phyloP scores from a whole-genome alignment of 2,888 invertebrate species.

The Clistopyga incitator region DNA sequence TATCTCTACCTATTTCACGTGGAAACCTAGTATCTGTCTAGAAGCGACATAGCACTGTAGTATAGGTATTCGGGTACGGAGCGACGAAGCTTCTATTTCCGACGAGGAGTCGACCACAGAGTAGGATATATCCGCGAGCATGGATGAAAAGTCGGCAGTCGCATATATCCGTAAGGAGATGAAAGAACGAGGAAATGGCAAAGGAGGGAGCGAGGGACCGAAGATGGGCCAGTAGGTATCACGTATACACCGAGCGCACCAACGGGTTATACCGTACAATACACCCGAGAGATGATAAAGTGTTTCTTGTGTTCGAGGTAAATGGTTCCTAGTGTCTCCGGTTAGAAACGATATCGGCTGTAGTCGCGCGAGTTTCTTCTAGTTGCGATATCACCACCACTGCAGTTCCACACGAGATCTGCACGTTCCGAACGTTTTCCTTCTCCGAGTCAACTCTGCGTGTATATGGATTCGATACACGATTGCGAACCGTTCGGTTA shows the following conservation, averaged over 20 bases:
- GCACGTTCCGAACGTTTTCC: neutral
- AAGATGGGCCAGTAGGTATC: neutral
- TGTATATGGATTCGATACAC: neutral
- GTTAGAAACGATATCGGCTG: constrained; percentile 60
- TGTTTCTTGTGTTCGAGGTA: constrained; percentile 65
- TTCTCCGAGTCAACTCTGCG: neutral
- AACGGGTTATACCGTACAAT: constrained; percentile 4
- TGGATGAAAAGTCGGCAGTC: constrained; percentile 53
- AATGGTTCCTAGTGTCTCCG: constrained; percentile 64
- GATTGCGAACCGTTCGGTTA: neutral
- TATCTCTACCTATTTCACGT: constrained; percentile 37
- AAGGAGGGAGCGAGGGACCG: constrained; percentile 10
- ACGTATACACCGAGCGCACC: neutral
- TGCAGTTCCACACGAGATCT: neutral
- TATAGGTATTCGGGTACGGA: constrained; percentile 35
- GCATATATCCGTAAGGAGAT: constrained; percentile 36
- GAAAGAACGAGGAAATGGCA: constrained; percentile 38
- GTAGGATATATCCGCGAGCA: constrained; percentile 45
- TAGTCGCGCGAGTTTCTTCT: constrained; percentile 22
- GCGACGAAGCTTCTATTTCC: constrained; percentile 61
- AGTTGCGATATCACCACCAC: constrained; percentile 7
- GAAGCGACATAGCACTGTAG: neutral
- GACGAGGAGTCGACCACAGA: constrained; percentile 53
- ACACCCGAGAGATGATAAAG: constrained; percentile 61
- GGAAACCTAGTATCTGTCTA: constrained; percentile 28